Conservation (phyloP, 2,888 invertebrate genomes). For the Drosophila atroscutellata region DNA sequence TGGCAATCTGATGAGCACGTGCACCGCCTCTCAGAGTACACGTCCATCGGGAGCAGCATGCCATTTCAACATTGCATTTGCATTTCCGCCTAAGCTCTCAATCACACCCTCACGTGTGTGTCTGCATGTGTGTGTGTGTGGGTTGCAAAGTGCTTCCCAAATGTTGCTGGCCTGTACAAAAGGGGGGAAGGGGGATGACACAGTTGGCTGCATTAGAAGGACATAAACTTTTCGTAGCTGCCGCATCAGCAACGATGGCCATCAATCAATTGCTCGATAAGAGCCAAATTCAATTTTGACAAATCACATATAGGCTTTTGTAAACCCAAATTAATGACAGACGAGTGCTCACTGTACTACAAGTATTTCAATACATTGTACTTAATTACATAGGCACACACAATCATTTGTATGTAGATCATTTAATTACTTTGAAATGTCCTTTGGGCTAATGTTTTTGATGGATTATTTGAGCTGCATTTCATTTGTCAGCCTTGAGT, state of each 20-base stretch:
- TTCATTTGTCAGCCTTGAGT: constrained; percentile 34
- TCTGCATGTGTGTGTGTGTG: constrained; percentile 14
- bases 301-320: constrained; percentile 79
- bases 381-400: constrained; percentile 50
- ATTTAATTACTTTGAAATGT: constrained; percentile 68
- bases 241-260: constrained; percentile 16
- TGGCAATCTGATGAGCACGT: constrained; percentile 44
- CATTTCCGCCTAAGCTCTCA: constrained; percentile 50
- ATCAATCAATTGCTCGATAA: constrained; percentile 77
- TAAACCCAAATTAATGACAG: constrained; percentile 71
- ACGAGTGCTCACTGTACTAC: constrained; percentile 14
- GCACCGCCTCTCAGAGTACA: constrained; percentile 26
- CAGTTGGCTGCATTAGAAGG: constrained; percentile 8
- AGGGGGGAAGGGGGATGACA: background rate
- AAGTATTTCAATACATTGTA: constrained; percentile 23
- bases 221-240: constrained; percentile 29
- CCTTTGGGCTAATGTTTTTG: constrained; percentile 43
- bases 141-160: constrained; percentile 29
- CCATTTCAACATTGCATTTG: constrained; percentile 47
- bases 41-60: constrained; percentile 14
- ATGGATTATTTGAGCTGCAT: constrained; percentile 48
- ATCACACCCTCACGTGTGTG: constrained; percentile 19
- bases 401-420: constrained; percentile 22
- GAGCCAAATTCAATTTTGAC: constrained; percentile 76
- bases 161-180: constrained; percentile 4